Conservation (phyloP, 1,140 invertebrate species). For the Temnothorax nylanderi region DNA sequence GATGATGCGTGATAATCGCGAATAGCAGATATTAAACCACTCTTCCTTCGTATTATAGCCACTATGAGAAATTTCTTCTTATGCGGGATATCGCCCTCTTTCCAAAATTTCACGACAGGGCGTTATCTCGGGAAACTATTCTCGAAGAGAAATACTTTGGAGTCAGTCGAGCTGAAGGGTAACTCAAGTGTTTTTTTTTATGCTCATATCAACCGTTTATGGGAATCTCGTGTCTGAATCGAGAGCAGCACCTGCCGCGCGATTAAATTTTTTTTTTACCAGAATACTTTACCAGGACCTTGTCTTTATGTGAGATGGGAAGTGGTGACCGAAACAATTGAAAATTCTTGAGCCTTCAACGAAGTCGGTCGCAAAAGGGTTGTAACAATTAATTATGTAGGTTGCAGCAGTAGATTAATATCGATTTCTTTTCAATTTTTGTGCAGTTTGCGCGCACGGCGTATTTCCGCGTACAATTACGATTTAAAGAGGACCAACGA, state of each 20-base stretch:
- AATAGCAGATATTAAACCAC: neutral
- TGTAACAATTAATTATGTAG: neutral
- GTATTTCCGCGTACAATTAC: slow-evolving; percentile 33
- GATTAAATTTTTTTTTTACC: neutral
- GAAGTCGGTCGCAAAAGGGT: neutral
- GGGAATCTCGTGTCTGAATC: neutral
- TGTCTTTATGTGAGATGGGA: neutral
- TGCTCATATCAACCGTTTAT: neutral
- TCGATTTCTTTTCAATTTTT: neutral
- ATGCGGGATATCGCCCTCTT: neutral
- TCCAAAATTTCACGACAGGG: neutral
- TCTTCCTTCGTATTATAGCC: neutral
- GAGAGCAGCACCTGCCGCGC: neutral
- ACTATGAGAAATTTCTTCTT: neutral
- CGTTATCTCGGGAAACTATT: slow-evolving; percentile 3
- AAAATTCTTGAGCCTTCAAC: no score
- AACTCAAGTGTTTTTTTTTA: neutral
- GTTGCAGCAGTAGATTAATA: neutral
- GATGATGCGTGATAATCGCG: slow-evolving; percentile 20
- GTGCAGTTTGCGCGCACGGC: neutral
- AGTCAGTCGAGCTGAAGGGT: neutral
- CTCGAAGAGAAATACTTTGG: neutral
- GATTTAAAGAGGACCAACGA: slow-evolving; percentile 35
- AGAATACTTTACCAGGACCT: neutral
- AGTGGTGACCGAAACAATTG: neutral